Percentiles rank a stretch among this genome's conserved stretches.
phyloP scores from a whole-genome alignment of 2,113 vertebrate species.

The Mugil cephalus region DNA sequence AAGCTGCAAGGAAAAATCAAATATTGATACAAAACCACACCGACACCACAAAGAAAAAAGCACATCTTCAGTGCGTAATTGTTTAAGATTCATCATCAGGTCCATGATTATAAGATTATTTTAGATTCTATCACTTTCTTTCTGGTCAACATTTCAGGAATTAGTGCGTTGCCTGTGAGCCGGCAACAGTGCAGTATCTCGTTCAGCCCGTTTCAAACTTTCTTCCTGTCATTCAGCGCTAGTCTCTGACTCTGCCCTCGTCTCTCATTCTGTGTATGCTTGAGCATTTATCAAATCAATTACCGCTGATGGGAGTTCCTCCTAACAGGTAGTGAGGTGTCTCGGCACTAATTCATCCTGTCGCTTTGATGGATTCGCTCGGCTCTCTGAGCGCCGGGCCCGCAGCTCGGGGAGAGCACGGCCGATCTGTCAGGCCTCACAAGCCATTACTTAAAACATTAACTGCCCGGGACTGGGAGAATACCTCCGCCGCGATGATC shows the following conservation, averaged over 20 bases:
- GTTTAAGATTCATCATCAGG: no score
- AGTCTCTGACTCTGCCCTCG: background rate
- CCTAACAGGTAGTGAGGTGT: constrained; percentile 75
- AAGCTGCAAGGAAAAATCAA: no score
- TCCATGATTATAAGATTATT: no score
- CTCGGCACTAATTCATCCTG: constrained; percentile 67
- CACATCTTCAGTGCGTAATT: no score
- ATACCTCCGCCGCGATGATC: constrained; percentile 23
- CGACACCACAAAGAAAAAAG: no score
- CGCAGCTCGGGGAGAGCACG: constrained; percentile 13
- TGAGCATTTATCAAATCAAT: constrained; percentile 73
- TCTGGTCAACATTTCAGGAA: no score
- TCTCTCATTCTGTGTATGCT: constrained; percentile 50
- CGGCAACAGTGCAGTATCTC: background rate
- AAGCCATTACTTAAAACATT: constrained; percentile 76
- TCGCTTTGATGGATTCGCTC: constrained; percentile 79
- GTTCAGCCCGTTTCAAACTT: background rate
- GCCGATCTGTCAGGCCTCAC: constrained; percentile 74
- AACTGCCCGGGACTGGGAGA: constrained; percentile 41
- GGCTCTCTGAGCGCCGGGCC: constrained; percentile 39
- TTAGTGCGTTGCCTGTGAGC: background rate
- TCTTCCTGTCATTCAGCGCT: constrained; percentile 12
- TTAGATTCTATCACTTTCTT: no score
- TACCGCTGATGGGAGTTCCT: constrained; percentile 73
- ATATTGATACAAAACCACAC: no score